Evolutionary conservation across 2,797 vertebrate genomes (phyloP).

Genomic region (Cercopithecus petaurista): DNA sequence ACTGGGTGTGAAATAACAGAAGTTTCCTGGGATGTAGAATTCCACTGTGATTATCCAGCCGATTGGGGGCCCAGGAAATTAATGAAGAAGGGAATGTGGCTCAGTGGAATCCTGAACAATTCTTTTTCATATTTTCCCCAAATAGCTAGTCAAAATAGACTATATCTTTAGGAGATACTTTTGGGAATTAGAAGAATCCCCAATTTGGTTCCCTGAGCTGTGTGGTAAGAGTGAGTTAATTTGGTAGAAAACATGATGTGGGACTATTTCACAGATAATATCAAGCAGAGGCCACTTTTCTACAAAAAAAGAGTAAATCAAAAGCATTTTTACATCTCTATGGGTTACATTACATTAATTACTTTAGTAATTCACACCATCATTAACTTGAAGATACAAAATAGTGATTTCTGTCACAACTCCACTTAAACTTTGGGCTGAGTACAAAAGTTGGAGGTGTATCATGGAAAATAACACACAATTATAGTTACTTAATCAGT

Average conservation of each 20-base stretch:
- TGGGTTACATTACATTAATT: background rate
- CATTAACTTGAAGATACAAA: background rate
- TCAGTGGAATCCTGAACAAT: background rate
- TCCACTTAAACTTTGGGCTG: background rate
- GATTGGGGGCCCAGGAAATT: background rate
- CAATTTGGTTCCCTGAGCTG: background rate
- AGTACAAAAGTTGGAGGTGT: background rate
- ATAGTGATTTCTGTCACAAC: background rate
- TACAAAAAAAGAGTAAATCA: background rate
- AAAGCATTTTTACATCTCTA: background rate
- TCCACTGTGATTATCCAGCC: background rate
- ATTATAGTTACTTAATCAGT: background rate
- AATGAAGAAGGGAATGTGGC: background rate
- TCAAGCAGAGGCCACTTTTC: background rate
- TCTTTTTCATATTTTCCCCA: background rate
- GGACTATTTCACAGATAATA: background rate
- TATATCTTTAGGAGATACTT: background rate
- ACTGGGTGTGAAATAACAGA: background rate
- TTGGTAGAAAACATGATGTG: background rate
- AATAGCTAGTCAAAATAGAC: background rate
- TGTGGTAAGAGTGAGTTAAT: background rate
- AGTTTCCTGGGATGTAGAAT: background rate
- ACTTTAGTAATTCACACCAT: background rate
- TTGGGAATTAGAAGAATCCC: background rate
- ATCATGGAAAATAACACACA: background rate